Conservation (phyloP, 2,113 vertebrate genomes). For the Psilopogon haemacephalus region DNA sequence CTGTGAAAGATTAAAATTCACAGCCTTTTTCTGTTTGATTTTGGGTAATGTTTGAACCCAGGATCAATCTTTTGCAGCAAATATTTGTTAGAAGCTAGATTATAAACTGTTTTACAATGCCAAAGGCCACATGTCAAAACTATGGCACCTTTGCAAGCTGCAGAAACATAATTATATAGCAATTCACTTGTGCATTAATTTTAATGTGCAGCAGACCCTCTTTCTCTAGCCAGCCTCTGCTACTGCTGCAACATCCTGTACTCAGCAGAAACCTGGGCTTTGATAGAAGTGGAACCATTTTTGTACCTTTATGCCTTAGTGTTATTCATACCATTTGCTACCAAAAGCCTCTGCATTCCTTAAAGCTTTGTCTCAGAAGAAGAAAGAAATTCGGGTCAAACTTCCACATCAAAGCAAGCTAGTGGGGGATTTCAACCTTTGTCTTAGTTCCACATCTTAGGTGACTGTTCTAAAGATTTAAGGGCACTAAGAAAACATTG, state of each 20-base stretch:
- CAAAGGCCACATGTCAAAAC: neutral
- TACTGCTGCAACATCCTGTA: neutral
- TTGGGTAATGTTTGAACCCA: neutral
- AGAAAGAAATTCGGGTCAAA: conserved; percentile 48
- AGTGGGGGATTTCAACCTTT: conserved; percentile 50
- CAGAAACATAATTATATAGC: neutral
- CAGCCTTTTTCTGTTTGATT: neutral
- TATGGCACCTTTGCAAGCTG: neutral
- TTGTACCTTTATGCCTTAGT: neutral
- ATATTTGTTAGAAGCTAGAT: neutral
- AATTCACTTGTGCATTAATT: neutral
- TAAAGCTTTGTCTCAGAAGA: conserved; percentile 57
- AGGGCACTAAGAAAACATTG: conserved; percentile 24
- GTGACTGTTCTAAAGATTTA: conserved; percentile 27
- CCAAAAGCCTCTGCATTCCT: conserved; percentile 13
- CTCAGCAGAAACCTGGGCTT: neutral
- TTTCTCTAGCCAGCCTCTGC: neutral
- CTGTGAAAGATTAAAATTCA: neutral
- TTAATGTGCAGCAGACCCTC: neutral
- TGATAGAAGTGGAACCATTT: neutral
- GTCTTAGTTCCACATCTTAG: conserved; percentile 9
- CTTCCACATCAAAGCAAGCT: conserved; percentile 30
- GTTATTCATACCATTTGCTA: conserved; percentile 26
- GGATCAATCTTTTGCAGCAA: neutral
- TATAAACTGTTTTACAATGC: neutral